Evolutionary conservation across 1,140 invertebrate species (phyloP).

Genomic region (Anastatus disparis): DNA sequence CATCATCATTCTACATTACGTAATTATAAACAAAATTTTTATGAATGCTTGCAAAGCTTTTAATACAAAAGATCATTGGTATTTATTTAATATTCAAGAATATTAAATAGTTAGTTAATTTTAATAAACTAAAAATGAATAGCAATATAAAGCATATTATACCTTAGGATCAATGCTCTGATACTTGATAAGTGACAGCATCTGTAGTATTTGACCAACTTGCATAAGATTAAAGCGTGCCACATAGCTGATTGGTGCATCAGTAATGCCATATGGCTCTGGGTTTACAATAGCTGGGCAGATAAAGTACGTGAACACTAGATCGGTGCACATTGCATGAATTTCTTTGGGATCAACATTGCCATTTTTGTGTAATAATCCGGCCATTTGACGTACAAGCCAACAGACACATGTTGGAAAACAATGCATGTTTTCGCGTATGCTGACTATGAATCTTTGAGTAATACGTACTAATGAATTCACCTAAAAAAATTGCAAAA

Average conservation of each 20-base stretch:
- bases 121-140: no score
- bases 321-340: conserved; percentile 87
- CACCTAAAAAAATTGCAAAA: no score
- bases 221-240: conserved; percentile 94
- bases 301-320: conserved; percentile 94
- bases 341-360: conserved; percentile 74
- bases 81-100: no score
- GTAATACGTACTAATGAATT: conserved; percentile 84
- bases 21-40: no score
- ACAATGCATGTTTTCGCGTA: conserved; percentile 88
- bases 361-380: conserved; percentile 74
- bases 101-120: no score
- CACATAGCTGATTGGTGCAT: conserved; percentile 90
- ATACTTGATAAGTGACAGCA: conserved; percentile 85
- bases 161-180: conserved; percentile 80
- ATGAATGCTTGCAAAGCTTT: no score
- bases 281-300: conserved; percentile 97
- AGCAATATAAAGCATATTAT: background rate
- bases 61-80: no score
- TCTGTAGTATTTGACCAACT: conserved; percentile 90
- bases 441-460: conserved; percentile 84
- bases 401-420: conserved; percentile 89
- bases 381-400: conserved; percentile 82
- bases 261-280: conserved; percentile 94
- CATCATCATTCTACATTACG: no score